Conservation (phyloP, 2,113 vertebrate species). For the Scartelaos histophorus region DNA sequence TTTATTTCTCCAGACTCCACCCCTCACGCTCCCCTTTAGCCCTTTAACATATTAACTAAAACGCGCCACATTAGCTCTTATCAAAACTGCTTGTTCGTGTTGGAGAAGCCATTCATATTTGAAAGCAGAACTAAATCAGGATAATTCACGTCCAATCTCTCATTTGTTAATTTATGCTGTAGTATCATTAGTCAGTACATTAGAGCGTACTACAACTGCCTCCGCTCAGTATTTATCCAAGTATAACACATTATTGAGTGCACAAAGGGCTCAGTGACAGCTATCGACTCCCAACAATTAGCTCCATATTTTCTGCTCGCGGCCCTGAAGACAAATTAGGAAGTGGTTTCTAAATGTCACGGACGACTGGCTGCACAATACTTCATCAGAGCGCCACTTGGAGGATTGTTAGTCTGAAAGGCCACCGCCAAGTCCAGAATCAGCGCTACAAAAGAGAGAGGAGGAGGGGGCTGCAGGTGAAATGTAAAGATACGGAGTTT, state of each 20-base stretch:
- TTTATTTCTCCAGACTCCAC: no score
- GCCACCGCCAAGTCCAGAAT: neutral
- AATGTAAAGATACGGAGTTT: no score
- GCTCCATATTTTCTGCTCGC: neutral
- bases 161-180: neutral
- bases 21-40: no score
- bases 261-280: neutral
- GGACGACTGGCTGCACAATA: neutral
- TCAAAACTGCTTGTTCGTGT: no score
- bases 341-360: slow-evolving; percentile 7
- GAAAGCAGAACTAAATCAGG: neutral
- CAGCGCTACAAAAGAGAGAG: no score
- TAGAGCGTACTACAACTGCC: neutral
- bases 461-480: no score
- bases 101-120: neutral
- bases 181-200: neutral
- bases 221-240: neutral
- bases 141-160: neutral
- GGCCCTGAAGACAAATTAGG: neutral
- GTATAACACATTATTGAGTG: neutral
- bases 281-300: slow-evolving; percentile 4
- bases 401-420: neutral
- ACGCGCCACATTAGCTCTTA: no score
- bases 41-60: neutral
- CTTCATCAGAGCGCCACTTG: neutral